These are phyloP conservation scores for Brachylomia viminalis DNA, from an alignment of 2,888 invertebrate genomes.

Conservation along the genomic window DNA sequence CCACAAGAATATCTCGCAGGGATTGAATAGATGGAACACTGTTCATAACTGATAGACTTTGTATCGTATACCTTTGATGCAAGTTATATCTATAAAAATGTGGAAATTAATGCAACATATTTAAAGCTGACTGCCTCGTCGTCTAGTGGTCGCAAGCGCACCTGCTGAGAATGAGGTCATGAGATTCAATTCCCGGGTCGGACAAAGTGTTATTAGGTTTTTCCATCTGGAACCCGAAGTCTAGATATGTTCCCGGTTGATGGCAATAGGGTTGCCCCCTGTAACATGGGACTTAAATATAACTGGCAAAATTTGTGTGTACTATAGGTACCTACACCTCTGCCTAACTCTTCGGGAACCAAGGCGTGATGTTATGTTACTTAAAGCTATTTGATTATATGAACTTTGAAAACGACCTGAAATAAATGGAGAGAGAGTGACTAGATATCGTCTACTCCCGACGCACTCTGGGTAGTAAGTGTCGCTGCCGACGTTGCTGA, in stretches of 20 bases:
- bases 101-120: slow-evolving; percentile 19
- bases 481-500: background rate
- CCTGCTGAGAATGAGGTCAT: too few species aligned
- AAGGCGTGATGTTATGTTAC: too few species aligned
- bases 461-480: background rate
- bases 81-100: background rate
- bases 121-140: background rate
- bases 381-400: background rate
- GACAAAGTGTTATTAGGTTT: too few species aligned
- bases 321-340: too few species aligned
- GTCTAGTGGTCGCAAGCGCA: too few species aligned
- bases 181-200: too few species aligned
- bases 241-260: too few species aligned
- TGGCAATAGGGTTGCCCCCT: too few species aligned
- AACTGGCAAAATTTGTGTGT: too few species aligned
- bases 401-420: background rate
- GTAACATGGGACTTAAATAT: too few species aligned
- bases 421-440: background rate
- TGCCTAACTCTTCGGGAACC: too few species aligned
- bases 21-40: slow-evolving; percentile 32
- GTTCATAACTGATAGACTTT: slow-evolving; percentile 48
- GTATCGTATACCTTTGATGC: slow-evolving; percentile 30
- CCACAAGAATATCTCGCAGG: slow-evolving; percentile 52
- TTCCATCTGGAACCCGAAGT: too few species aligned
- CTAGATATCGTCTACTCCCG: background rate